Percentiles rank a stretch among this genome's conserved stretches.
Conservation (phyloP, 2,113 vertebrate species). For the Campylomormyrus tamandua region DNA sequence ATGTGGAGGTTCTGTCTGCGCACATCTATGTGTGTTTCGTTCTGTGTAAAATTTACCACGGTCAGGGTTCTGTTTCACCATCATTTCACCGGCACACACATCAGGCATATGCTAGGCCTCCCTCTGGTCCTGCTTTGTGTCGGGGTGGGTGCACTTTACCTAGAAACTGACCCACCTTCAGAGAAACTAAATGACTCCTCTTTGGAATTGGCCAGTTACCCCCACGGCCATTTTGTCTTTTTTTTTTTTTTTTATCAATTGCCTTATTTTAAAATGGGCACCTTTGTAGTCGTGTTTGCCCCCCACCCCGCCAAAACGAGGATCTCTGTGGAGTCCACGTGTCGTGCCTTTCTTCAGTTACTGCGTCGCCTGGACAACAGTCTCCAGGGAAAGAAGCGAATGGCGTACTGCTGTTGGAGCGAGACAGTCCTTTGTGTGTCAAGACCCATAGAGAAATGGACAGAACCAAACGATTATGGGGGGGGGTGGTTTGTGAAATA, state of each 20-base stretch:
- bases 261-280: slow-evolving; percentile 23
- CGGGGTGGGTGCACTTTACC: not conserved
- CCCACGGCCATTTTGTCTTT: slow-evolving; percentile 22
- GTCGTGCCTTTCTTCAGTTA: not conserved
- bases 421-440: not conserved
- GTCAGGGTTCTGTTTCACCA: not conserved
- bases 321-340: not conserved
- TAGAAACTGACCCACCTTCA: slow-evolving; percentile 34
- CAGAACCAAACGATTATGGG: not conserved
- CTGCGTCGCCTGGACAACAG: not conserved
- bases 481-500: not conserved
- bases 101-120: not conserved
- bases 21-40: not conserved
- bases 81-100: not conserved
- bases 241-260: not conserved
- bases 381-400: not conserved
- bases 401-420: not conserved
- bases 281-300: not conserved
- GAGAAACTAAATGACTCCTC: slow-evolving; percentile 32
- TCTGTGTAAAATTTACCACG: not conserved
- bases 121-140: not conserved
- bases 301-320: not conserved
- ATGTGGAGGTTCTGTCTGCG: not conserved
- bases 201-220: slow-evolving; percentile 32
- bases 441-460: not conserved